Evolutionary conservation across 2,888 invertebrate species (phyloP).

Genomic region (Microplitis manilae): DNA sequence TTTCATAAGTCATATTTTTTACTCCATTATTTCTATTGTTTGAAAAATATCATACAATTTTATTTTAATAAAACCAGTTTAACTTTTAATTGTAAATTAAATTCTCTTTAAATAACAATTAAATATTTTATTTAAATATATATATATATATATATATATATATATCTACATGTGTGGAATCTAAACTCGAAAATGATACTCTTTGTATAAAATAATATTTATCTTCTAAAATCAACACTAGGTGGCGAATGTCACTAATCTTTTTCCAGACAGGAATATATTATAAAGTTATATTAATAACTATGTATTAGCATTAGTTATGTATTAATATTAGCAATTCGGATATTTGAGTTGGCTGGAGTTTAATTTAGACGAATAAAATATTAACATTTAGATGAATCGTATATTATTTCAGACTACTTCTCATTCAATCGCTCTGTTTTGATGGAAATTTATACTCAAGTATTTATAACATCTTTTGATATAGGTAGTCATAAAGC

Average conservation of each 20-base stretch:
- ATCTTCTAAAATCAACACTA: background rate
- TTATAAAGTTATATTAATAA: background rate
- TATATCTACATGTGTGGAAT: background rate
- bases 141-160: background rate
- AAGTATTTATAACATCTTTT: too few relatives aligned
- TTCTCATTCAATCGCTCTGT: too few relatives aligned
- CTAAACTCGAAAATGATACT: background rate
- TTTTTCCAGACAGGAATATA: background rate
- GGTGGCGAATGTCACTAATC: background rate
- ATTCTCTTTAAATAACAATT: background rate
- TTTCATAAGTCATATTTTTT: conserved; percentile 56
- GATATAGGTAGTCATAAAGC: too few relatives aligned
- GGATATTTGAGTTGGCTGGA: background rate
- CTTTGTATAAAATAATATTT: background rate
- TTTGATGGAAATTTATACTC: too few relatives aligned
- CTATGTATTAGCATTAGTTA: background rate
- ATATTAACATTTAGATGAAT: background rate
- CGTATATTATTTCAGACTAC: too few relatives aligned
- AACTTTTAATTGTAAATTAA: background rate
- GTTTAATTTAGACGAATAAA: background rate
- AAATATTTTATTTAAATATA: background rate
- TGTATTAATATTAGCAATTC: background rate
- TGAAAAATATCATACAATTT: background rate
- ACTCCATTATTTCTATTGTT: conserved; percentile 57
- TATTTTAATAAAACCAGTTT: background rate